Conservation (phyloP, 2,797 vertebrate genomes). For the Harpagifer antarcticus region DNA sequence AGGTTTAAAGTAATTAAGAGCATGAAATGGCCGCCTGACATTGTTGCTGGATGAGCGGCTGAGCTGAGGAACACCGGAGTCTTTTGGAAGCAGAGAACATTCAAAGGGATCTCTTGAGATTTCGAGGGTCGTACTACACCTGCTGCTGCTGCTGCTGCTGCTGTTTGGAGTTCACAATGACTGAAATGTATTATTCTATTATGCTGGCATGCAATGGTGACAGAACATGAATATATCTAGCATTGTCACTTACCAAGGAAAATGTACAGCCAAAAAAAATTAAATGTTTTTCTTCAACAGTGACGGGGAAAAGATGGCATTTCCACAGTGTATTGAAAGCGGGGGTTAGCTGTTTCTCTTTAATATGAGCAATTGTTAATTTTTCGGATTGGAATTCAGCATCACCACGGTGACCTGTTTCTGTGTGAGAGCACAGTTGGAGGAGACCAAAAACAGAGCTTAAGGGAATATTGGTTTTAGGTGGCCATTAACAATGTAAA, state of each 20-base stretch:
- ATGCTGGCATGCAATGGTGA: not conserved
- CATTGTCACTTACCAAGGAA: not conserved
- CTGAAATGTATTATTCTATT: not conserved
- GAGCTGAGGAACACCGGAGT: constrained; percentile 76
- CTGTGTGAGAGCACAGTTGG: not conserved
- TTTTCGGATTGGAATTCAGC: constrained; percentile 27
- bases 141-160: constrained; percentile 18
- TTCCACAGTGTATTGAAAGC: not conserved
- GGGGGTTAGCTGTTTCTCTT: not conserved
- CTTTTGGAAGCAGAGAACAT: constrained; percentile 57
- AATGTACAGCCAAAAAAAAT: constrained; percentile 3
- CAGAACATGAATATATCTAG: constrained; percentile 4
- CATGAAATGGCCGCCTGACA: constrained; percentile 45
- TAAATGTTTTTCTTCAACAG: not conserved
- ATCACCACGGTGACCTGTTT: constrained; percentile 34
- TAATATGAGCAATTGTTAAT: constrained; percentile 20
- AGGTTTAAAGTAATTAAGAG: constrained; percentile 69
- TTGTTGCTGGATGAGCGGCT: constrained; percentile 72
- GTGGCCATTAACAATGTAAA: no score
- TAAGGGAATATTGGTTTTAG: no score
- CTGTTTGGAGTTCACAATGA: constrained; percentile 24
- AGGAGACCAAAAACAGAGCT: no score
- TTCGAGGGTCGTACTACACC: constrained; percentile 13
- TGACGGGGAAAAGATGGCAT: no score
- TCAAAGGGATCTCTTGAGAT: constrained; percentile 52